Percentiles rank a stretch among this genome's conserved stretches.
phyloP scores from a whole-genome alignment of 2,888 invertebrate species.

The Pogonocherus hispidulus region DNA sequence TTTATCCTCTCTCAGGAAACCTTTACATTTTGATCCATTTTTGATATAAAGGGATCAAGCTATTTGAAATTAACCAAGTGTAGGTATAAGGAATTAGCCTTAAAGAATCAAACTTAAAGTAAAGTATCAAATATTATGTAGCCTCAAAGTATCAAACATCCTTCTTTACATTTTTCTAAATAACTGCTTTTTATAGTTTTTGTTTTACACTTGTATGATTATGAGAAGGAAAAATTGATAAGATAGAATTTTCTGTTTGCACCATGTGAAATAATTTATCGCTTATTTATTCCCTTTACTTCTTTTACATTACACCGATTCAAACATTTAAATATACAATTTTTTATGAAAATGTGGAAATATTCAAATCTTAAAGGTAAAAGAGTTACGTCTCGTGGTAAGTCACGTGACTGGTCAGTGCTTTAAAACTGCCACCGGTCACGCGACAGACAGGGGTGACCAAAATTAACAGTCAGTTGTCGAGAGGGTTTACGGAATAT shows the following conservation, averaged over 20 bases:
- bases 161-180: no score
- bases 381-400: slow-evolving; percentile 49
- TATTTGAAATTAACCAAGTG: no score
- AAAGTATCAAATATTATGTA: no score
- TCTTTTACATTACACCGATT: background rate
- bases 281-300: background rate
- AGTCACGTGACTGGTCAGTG: slow-evolving; percentile 63
- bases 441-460: slow-evolving; percentile 60
- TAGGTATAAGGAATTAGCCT: no score
- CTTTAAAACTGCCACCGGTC: slow-evolving; percentile 61
- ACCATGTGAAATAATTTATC: background rate
- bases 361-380: slow-evolving; percentile 50
- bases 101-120: no score
- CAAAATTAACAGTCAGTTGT: slow-evolving; percentile 41
- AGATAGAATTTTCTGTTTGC: background rate
- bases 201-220: no score
- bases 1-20: no score
- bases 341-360: slow-evolving; percentile 42
- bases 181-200: no score
- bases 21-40: no score
- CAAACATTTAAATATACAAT: slow-evolving; percentile 13
- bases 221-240: no score
- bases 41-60: no score
- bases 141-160: no score
- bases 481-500: background rate